These are phyloP conservation scores for Gymnoscopelus microlampas DNA, from an alignment of 2,797 vertebrate species.

Conservation along the genomic window DNA sequence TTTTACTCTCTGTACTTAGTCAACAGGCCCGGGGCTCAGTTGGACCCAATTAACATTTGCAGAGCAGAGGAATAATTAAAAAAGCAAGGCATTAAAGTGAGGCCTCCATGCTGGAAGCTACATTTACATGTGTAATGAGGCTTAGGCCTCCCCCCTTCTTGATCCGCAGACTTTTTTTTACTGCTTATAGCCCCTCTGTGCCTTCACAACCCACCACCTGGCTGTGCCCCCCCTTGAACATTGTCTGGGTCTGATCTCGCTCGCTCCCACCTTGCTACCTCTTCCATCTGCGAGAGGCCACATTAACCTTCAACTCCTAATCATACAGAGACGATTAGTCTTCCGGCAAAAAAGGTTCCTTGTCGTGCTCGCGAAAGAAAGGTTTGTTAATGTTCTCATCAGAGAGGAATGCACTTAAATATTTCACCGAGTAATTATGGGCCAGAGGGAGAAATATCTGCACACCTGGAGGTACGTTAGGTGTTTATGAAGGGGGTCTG, in stretches of 20 bases:
- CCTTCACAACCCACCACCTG: slow-evolving; percentile 37
- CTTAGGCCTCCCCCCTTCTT: slow-evolving; percentile 64
- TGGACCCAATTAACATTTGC: slow-evolving; percentile 71
- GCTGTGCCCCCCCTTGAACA: slow-evolving; percentile 49
- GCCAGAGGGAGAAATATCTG: neutral
- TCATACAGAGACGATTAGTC: slow-evolving; percentile 72
- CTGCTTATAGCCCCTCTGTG: slow-evolving; percentile 66
- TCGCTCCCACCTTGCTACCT: slow-evolving; percentile 46
- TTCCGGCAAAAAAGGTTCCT: slow-evolving; percentile 58
- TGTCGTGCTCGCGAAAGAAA: slow-evolving; percentile 48
- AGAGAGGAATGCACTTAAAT: slow-evolving; percentile 41
- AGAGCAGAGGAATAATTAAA: slow-evolving; percentile 77
- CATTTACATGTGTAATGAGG: slow-evolving; percentile 80
- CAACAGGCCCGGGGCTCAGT: slow-evolving; percentile 65
- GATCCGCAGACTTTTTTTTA: slow-evolving; percentile 70
- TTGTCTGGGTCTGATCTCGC: slow-evolving; percentile 59
- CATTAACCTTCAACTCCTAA: slow-evolving; percentile 82
- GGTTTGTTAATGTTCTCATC: slow-evolving; percentile 48
- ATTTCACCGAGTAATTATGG: slow-evolving; percentile 35
- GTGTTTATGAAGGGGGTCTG: neutral
- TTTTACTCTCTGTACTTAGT: slow-evolving; percentile 67
- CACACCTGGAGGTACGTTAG: slow-evolving; percentile 1
- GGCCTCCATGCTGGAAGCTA: slow-evolving; percentile 71
- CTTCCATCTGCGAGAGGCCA: slow-evolving; percentile 61
- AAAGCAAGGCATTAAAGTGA: slow-evolving; percentile 67